Evolutionary conservation across 2,113 vertebrate genomes (phyloP), one percentile per base, ranked within the genome.

Genomic region (Festucalex cinctus): DNA sequence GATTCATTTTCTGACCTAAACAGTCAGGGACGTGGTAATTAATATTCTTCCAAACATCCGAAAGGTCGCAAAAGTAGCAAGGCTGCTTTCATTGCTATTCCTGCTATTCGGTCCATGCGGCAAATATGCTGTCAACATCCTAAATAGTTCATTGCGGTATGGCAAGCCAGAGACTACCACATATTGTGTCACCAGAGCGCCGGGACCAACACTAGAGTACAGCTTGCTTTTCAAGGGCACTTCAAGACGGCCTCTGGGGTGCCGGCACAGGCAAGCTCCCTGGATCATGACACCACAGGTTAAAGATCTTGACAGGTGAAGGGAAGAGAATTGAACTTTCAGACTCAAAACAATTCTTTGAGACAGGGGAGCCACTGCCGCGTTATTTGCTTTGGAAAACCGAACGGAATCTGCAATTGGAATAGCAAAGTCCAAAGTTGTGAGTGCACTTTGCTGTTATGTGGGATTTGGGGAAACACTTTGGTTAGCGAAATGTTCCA

Each of bases 61-160:
- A 37, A 37, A 60, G 58, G 32, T 60, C 32, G 37, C 58, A 39
- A 22, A 32, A 57, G 26, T n/a, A 37, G 10, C 8, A n/a, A 60
- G 35, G 58, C 35, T 39, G 58, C 35, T 37, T 60, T 60, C 58
- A 39, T 60, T 60, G 58, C 17, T 39, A 60, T 60, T 36, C 58
- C 16, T 39, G 35, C 32, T 22, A 35, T 60, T 12, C 9, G 36
- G 58, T 37, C 20, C 35, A 36, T 12, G 35, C 57, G 57, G 57
- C 28, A 35, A 58, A 35, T 59, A 59, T 59, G 32, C 57, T 20
- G 32, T 36, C 28, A 59, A 59, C 57, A 59, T 36, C 32, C 12
- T 59, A 36, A 59, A 59, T 36, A 59, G 57, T 59, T 59, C 28
- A 59, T 20, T 59, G 57, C 57, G 16, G 54, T 57, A n/a, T 32